These are phyloP conservation scores for Cynaeus angustus DNA, from an alignment of 2,888 invertebrate genomes.

Conservation along the genomic window DNA sequence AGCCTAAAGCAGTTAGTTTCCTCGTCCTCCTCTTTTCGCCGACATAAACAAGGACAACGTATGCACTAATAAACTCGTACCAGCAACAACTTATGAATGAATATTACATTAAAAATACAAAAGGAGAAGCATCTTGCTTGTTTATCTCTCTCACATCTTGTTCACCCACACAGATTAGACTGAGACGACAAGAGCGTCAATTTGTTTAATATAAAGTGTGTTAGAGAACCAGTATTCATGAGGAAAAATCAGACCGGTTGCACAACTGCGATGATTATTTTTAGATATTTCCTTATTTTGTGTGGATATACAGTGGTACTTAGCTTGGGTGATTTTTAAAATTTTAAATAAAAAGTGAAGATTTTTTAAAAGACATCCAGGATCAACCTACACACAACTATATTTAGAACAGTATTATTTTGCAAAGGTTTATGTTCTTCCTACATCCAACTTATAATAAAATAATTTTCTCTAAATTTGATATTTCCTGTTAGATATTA, in stretches of 20 bases:
- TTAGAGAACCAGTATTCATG: conserved; percentile 13
- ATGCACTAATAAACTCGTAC: conserved; percentile 30
- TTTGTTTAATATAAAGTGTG: conserved; percentile 23
- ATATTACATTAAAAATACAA: conserved; percentile 28
- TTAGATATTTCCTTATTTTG: conserved; percentile 19
- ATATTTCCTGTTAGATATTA: too few relatives aligned
- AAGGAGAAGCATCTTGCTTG: conserved; percentile 8
- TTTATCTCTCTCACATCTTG: neutral
- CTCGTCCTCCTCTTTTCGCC: conserved; percentile 38
- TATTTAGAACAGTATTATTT: too few relatives aligned
- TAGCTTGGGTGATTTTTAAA: too few relatives aligned
- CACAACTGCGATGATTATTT: conserved; percentile 12
- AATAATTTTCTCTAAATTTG: too few relatives aligned
- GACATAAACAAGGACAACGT: conserved; percentile 31
- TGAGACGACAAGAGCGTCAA: conserved; percentile 13
- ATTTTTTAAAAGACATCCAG: too few relatives aligned
- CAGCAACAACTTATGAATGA: conserved; percentile 39
- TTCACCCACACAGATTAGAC: conserved; percentile 4
- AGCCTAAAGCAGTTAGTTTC: conserved; percentile 20
- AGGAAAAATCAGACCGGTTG: conserved; percentile 32
- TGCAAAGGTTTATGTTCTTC: too few relatives aligned
- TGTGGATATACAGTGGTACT: conserved; percentile 1
- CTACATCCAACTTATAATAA: too few relatives aligned
- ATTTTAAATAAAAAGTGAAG: too few relatives aligned
- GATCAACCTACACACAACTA: too few relatives aligned